Evolutionary conservation across 2,888 invertebrate genomes (phyloP).

Genomic region (Drosophila emarginata): DNA sequence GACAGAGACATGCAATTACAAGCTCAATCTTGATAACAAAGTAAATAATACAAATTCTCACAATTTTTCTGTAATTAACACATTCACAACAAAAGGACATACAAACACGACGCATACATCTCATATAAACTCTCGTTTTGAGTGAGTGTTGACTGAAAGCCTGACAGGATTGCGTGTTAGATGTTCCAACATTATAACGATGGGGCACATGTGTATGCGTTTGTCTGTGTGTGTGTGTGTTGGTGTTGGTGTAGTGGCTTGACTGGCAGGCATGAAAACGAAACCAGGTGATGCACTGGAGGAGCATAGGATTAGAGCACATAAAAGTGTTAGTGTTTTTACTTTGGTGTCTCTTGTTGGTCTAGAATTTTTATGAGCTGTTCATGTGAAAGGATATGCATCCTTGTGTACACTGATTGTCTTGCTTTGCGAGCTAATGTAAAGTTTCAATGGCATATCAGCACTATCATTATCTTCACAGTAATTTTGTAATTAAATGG

Average conservation of each 20-base stretch:
- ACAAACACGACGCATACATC: constrained; percentile 7
- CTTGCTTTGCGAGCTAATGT: constrained; percentile 60
- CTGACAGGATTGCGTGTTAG: constrained; percentile 67
- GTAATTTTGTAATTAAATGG: constrained; percentile 46
- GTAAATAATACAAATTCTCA: constrained; percentile 76
- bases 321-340: constrained; percentile 68
- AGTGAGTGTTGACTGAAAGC: constrained; percentile 58
- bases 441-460: constrained; percentile 58
- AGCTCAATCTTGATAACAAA: constrained; percentile 71
- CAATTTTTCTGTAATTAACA: constrained; percentile 77
- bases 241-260: background rate
- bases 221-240: background rate
- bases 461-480: constrained; percentile 6
- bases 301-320: constrained; percentile 29
- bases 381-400: constrained; percentile 56
- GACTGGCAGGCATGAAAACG: constrained; percentile 57
- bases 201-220: background rate
- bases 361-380: constrained; percentile 67
- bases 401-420: constrained; percentile 22
- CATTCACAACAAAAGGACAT: constrained; percentile 49
- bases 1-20: constrained; percentile 21
- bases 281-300: constrained; percentile 26
- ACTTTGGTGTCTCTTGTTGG: background rate
- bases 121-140: constrained; percentile 33
- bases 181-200: background rate